Evolutionary conservation across 2,797 vertebrate species (phyloP), one percentile per base, ranked within the genome.

Genomic region (Ibycter americanus): DNA sequence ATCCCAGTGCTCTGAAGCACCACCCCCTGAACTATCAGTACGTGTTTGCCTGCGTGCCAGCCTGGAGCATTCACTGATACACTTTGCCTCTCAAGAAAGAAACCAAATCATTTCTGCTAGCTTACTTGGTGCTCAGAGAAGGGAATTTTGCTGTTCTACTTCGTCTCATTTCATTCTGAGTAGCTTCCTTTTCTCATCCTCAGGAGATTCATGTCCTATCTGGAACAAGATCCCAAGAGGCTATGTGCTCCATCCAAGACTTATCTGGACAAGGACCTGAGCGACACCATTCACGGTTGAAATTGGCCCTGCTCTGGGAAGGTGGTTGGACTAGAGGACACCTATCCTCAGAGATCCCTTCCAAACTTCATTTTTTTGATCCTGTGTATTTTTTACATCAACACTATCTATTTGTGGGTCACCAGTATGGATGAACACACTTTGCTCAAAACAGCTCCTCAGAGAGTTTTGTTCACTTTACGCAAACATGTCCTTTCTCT

Each of bases 21-120:
- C 51, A 36, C 6, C 9, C 23, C 6, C 18, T 52, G 49, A 72
- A 40, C 8, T 29, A 10, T 38, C 38, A 52, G 18, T 25, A 51
- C 17, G 8, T 13, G 11, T 46, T 25, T 84, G 5, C 18, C n/a
- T 23, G 23, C 0, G 0, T 8, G 4, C 21, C 56, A 52, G 46
- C 38, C 71, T 1, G 1, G 36, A 61, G 20, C 15, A 46, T 38
- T 72, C 67, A 40, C 27, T 79, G 44, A 38, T 29, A 5, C 0
- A 29, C 15, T 61, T 34, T 36, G 21, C 23, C 20, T 85, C 40
- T 89, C 36, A 59, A 49, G 88, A 68, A n/a, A 6, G 4, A 88
- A 49, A 68, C 9, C 9, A 65, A 26, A 83, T 42, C 2, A 26
- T 65, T 88, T 73, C 51, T 62, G 4, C 29, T 38, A 47, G 14